Percentiles rank a stretch among this genome's conserved stretches.
Conservation (phyloP, 2,797 vertebrate species). For the Pterois miles region DNA sequence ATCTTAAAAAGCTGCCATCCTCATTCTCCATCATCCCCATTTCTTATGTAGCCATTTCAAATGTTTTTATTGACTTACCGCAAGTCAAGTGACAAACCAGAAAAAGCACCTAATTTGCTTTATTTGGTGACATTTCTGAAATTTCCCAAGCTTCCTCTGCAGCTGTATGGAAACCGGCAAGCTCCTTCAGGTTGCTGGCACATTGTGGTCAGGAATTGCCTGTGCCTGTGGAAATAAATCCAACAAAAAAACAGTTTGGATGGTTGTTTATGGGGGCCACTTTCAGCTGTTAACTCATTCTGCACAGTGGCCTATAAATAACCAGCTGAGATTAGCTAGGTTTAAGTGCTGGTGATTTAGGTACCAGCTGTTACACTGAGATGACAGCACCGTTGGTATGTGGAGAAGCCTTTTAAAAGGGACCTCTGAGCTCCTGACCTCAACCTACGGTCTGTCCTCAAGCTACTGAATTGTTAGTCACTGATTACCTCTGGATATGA, state of each 20-base stretch:
- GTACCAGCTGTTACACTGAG: slow-evolving; percentile 32
- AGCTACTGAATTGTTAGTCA: too few species aligned
- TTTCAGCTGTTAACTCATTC: slow-evolving; percentile 15
- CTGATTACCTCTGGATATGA: background rate
- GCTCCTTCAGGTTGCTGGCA: background rate
- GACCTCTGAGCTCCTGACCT: background rate
- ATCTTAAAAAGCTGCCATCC: background rate
- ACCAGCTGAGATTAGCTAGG: slow-evolving; percentile 3
- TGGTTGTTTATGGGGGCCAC: background rate
- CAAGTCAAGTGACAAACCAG: background rate
- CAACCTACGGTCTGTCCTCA: background rate
- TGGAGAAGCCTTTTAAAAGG: background rate
- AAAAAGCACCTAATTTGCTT: background rate
- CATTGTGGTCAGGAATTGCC: background rate
- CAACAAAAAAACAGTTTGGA: background rate
- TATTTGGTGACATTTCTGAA: background rate
- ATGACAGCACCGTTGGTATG: background rate
- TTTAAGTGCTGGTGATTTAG: slow-evolving; percentile 35
- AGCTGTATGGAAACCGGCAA: background rate
- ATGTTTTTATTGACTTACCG: background rate
- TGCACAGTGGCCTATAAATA: slow-evolving; percentile 35
- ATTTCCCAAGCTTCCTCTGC: background rate
- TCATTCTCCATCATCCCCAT: background rate
- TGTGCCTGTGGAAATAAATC: background rate
- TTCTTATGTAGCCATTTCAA: background rate